Evolutionary conservation across 2,113 vertebrate species (phyloP).

Genomic region (Cephalopholis sonnerati): DNA sequence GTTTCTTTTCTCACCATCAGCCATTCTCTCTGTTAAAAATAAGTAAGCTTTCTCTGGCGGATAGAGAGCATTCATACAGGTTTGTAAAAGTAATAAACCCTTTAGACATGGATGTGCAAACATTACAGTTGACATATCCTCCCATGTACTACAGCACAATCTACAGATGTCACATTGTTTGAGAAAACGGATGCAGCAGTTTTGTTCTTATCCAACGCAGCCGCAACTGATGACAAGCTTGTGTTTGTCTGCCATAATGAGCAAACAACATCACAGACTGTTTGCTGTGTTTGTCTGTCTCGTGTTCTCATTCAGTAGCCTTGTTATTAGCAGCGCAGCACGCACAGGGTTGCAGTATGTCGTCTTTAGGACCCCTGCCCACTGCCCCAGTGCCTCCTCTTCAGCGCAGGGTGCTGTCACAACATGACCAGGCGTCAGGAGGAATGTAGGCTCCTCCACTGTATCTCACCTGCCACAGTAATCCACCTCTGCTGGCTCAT

Average conservation of each 20-base stretch:
- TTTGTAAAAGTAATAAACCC: not conserved
- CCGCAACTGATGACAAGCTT: conserved; percentile 54
- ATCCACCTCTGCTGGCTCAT: conserved; percentile 32
- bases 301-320: conserved; percentile 40
- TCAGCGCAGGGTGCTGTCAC: conserved; percentile 67
- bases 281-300: conserved; percentile 46
- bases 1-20: conserved; percentile 26
- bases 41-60: conserved; percentile 1
- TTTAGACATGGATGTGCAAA: conserved; percentile 3
- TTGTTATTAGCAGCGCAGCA: conserved; percentile 57
- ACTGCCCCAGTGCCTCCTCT: conserved; percentile 31
- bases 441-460: conserved; percentile 68
- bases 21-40: conserved; percentile 2
- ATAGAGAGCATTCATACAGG: not conserved
- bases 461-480: conserved; percentile 36
- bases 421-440: conserved; percentile 71
- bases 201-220: conserved; percentile 25
- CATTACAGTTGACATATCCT: conserved; percentile 15
- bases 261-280: conserved; percentile 42
- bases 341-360: conserved; percentile 1
- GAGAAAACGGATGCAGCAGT: conserved; percentile 31
- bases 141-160: not conserved
- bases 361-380: conserved; percentile 36
- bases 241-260: conserved; percentile 56
- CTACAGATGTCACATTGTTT: conserved; percentile 30